Percentiles rank a stretch among this genome's conserved stretches.
phyloP scores from a whole-genome alignment of 2,797 vertebrate species.

The Crenuchus spilurus region DNA sequence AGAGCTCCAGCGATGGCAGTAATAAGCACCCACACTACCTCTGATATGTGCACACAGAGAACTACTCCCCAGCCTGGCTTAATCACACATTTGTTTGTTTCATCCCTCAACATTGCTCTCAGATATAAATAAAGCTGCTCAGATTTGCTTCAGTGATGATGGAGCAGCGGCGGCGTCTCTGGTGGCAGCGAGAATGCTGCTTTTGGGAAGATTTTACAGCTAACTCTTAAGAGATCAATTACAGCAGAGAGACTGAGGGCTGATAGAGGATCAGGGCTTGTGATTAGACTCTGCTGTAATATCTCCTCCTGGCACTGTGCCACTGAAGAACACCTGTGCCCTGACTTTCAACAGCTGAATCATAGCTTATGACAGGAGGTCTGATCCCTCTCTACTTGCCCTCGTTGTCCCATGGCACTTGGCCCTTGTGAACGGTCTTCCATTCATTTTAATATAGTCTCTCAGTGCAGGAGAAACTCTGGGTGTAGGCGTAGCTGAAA shows the following conservation, averaged over 20 bases:
- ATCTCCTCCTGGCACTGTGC: neutral
- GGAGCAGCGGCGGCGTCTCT: neutral
- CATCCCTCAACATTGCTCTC: constrained; percentile 2
- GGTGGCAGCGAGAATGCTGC: neutral
- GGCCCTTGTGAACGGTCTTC: neutral
- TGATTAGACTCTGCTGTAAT: constrained; percentile 2
- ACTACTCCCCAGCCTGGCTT: neutral
- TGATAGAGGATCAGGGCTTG: neutral
- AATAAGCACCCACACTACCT: neutral
- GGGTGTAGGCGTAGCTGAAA: neutral
- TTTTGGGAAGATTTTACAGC: constrained; percentile 5
- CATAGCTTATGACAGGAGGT: constrained; percentile 14
- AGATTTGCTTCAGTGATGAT: neutral
- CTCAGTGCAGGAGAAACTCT: too few species aligned
- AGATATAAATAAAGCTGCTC: constrained; percentile 9
- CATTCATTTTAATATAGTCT: neutral
- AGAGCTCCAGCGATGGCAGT: neutral
- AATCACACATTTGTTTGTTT: neutral
- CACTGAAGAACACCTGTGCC: constrained; percentile 20
- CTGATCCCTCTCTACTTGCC: constrained; percentile 6
- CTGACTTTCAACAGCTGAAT: constrained; percentile 17
- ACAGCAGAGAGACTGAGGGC: neutral
- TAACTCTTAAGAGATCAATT: constrained; percentile 13
- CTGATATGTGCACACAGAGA: neutral
- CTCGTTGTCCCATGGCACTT: neutral